A percentile compares a stretch with the other conserved stretches of the same genome.
Conservation (phyloP, 2,797 vertebrate genomes). For the Xyrichtys novacula region DNA sequence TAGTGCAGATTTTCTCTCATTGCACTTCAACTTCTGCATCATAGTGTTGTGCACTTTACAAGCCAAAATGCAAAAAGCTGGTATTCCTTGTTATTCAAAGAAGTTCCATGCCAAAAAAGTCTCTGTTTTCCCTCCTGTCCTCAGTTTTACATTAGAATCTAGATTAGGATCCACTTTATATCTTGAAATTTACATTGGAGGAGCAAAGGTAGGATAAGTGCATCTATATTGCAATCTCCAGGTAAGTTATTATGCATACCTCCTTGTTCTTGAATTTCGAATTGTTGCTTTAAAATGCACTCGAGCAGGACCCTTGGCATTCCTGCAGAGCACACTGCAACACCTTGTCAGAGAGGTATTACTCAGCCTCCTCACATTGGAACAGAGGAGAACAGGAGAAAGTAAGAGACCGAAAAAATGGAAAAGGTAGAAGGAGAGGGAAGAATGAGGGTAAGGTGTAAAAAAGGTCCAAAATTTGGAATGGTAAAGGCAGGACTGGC, state of each 20-base stretch:
- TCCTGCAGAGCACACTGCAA: background rate
- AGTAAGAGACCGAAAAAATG: background rate
- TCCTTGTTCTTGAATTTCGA: background rate
- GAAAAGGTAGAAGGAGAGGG: background rate
- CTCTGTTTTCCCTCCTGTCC: too few relatives aligned
- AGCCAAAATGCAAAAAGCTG: too few relatives aligned
- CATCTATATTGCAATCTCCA: background rate
- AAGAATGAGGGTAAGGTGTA: background rate
- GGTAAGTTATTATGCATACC: background rate
- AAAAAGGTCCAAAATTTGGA: background rate
- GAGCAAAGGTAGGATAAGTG: background rate
- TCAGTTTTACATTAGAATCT: background rate
- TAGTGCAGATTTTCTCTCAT: too few relatives aligned
- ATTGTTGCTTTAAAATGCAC: background rate
- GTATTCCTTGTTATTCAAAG: too few relatives aligned
- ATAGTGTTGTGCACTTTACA: too few relatives aligned
- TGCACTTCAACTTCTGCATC: too few relatives aligned
- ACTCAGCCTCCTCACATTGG: background rate
- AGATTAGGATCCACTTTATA: background rate
- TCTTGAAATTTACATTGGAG: background rate
- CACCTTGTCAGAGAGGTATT: constrained; percentile 4
- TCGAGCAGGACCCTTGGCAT: background rate
- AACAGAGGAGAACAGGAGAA: background rate
- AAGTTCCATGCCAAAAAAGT: too few relatives aligned
- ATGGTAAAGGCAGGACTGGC: background rate